These are phyloP conservation scores for Lithodes maja DNA, from an alignment of 2,888 invertebrate species.

Conservation along the genomic window DNA sequence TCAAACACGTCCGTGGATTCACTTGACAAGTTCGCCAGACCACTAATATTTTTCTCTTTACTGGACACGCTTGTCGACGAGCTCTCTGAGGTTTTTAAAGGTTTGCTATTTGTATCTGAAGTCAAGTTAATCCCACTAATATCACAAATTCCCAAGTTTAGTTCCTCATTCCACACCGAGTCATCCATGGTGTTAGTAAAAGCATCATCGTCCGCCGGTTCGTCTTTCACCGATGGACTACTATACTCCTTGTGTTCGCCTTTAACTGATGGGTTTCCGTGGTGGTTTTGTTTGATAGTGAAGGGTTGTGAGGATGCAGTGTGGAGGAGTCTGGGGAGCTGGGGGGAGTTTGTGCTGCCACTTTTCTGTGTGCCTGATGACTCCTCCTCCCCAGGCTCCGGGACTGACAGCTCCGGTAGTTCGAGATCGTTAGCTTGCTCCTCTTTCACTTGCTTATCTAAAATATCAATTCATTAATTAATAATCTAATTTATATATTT, in stretches of 20 bases:
- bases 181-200: constrained; percentile 9
- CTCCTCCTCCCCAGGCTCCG: not conserved
- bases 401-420: not conserved
- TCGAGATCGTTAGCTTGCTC: not conserved
- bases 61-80: not conserved
- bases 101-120: not conserved
- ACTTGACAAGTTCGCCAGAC: not conserved
- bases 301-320: constrained; percentile 36
- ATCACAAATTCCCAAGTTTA: constrained; percentile 52
- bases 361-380: constrained; percentile 1
- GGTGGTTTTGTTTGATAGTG: not conserved
- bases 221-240: not conserved
- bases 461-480: no score
- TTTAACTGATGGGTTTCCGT: not conserved
- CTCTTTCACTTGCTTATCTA: not conserved
- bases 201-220: not conserved
- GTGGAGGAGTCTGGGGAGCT: not conserved
- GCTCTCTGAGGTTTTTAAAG: not conserved
- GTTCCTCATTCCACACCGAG: constrained; percentile 49
- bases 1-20: constrained; percentile 41
- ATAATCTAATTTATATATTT: no score
- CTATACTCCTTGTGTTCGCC: not conserved
- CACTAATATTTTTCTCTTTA: not conserved
- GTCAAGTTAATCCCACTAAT: constrained; percentile 31
- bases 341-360: not conserved